phyloP scores from a whole-genome alignment of 2,888 invertebrate species.

The Artemia sp. region DNA sequence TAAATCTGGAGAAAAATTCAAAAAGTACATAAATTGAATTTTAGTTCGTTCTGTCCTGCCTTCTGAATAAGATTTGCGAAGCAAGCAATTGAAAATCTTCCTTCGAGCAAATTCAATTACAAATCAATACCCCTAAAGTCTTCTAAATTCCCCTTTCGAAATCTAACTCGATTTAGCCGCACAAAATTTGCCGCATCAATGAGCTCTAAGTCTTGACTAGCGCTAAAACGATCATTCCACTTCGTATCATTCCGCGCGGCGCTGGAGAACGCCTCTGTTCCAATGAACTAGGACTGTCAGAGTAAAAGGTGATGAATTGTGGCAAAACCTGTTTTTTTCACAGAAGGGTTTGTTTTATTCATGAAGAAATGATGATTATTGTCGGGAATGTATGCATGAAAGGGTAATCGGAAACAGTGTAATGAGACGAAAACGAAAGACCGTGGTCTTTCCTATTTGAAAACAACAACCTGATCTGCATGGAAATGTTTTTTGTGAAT shows the following conservation, averaged over 20 bases:
- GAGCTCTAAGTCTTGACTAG: neutral
- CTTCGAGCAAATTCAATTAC: conserved; percentile 13
- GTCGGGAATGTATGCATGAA: conserved; percentile 12
- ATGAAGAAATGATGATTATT: conserved; percentile 12
- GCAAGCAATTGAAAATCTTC: neutral
- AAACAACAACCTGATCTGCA: conserved; percentile 13
- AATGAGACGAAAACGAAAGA: conserved; percentile 6
- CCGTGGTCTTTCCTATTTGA: neutral
- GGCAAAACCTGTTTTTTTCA: neutral
- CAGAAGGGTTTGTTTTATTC: conserved; percentile 12
- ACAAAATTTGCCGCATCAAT: neutral
- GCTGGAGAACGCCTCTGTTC: conserved; percentile 1
- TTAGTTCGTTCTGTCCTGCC: no score
- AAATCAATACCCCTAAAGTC: conserved; percentile 17
- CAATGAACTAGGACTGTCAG: conserved; percentile 10
- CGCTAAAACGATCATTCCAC: conserved; percentile 14
- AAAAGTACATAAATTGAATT: no score
- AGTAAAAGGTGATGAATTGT: conserved; percentile 1
- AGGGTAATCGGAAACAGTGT: conserved; percentile 12
- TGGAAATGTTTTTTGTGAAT: conserved; percentile 1
- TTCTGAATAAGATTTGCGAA: no score
- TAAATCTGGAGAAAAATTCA: no score
- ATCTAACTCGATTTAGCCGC: conserved; percentile 15
- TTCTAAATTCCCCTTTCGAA: neutral
- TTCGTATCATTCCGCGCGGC: conserved; percentile 12